Conservation (phyloP, 2,797 vertebrate genomes). For the Microhierax caerulescens region DNA sequence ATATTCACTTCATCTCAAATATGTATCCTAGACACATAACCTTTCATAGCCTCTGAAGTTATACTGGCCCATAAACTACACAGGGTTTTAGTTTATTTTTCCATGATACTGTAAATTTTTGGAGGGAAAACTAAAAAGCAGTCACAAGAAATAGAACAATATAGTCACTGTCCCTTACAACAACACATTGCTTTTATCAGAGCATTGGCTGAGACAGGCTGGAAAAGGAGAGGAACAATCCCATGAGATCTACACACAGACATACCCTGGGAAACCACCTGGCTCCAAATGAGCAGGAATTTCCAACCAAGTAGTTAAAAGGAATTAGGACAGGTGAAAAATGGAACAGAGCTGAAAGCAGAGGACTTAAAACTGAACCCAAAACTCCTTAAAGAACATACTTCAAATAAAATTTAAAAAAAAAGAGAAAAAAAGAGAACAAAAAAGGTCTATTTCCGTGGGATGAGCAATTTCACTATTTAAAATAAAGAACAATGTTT, state of each 20-base stretch:
- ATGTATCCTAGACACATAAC: not conserved
- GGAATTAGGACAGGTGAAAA: not conserved
- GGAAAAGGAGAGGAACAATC: not conserved
- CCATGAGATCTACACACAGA: not conserved
- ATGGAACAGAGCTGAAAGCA: not conserved
- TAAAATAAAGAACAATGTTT: not conserved
- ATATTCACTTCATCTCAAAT: not conserved
- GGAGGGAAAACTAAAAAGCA: not conserved
- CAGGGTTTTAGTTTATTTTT: not conserved
- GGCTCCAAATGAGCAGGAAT: not conserved
- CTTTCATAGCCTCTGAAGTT: not conserved
- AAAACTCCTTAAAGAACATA: not conserved
- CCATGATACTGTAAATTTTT: not conserved
- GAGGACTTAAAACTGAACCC: not conserved
- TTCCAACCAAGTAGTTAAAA: not conserved
- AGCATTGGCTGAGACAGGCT: not conserved
- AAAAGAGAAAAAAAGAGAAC: too few species aligned
- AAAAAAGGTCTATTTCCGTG: not conserved
- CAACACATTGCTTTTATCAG: not conserved
- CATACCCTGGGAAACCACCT: not conserved
- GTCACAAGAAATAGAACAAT: not conserved
- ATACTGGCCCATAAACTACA: not conserved
- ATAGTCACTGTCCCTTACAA: not conserved
- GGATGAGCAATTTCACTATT: not conserved
- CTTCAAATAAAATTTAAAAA: not conserved